Conservation (phyloP, 2,113 vertebrate genomes). For the Ia io region DNA sequence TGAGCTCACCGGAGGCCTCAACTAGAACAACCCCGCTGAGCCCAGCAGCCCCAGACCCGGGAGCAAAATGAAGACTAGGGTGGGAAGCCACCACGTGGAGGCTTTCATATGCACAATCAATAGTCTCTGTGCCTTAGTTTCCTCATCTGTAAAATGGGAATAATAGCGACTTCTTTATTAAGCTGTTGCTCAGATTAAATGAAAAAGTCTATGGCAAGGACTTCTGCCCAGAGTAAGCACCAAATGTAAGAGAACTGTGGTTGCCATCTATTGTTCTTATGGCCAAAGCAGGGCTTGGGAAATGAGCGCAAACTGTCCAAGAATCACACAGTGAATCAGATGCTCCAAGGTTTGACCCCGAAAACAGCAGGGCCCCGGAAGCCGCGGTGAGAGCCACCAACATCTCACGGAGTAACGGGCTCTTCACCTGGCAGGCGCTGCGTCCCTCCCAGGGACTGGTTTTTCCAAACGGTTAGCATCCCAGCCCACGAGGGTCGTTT, state of each 20-base stretch:
- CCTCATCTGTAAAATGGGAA: not conserved
- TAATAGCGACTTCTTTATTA: not conserved
- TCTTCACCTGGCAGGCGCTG: rapidly evolving
- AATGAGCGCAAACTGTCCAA: not conserved
- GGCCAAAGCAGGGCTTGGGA: not conserved
- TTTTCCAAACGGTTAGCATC: not conserved
- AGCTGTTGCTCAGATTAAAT: not conserved
- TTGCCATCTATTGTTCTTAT: no score
- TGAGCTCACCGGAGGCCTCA: not conserved
- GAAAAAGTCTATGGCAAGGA: not conserved
- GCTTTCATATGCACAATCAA: not conserved
- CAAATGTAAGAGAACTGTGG: not conserved
- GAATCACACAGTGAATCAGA: not conserved
- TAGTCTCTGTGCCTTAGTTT: not conserved
- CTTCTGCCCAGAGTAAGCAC: not conserved
- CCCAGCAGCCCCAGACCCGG: not conserved
- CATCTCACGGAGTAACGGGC: rapidly evolving
- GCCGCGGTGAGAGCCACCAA: not conserved
- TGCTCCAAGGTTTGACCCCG: not conserved
- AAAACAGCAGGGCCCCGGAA: not conserved
- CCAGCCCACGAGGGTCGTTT: no score
- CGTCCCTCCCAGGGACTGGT: not conserved
- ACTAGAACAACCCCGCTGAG: not conserved
- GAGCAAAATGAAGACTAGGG: not conserved
- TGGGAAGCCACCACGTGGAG: not conserved